Evolutionary conservation across 2,888 invertebrate genomes (phyloP), one percentile per base, ranked within the genome.

Genomic region (Entomobrya multifasciata): DNA sequence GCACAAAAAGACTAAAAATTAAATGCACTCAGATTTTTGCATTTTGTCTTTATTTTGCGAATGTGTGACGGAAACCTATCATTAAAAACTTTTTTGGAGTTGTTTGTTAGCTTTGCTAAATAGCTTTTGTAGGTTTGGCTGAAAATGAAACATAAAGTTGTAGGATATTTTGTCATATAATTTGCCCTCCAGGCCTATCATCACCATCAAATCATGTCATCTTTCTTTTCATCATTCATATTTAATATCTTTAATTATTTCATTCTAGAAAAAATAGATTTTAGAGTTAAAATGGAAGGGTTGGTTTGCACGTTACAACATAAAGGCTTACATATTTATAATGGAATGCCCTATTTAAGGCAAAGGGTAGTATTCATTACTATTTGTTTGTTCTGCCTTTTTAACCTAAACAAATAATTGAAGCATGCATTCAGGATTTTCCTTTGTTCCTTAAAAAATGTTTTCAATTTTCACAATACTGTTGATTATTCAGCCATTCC

Each of bases 51-150:
- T 25, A 27, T 57, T n/a, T n/a, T 60, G 13, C 17, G 49, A 49
- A 3, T 49, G 10, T 49, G 49, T 15, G 15, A 49, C 49, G 49
- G 67, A 67, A 67, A 67, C 36, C 67, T 67, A 36, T 67, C 20
- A 67, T 67, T 67, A 67, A 67, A 67, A 36, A 67, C 41, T 20
- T 41, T 67, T 67, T 36, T 30, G 44, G 17, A 25, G 41, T 17
- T 67, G 36, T 67, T 36, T 25, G 65, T 27, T 27, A 27, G n/a
- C 36, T 57, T 25, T 60, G 17, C n/a, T 36, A 67, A 36, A 17
- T 44, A n/a, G 44, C n/a, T 17, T n/a, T 25, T 17, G 67, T 17
- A 36, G 36, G 20, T n/a, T 41, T 41, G 36, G 60, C 49, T 49
- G n/a, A 49, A 11, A 4, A 27, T 60, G 11, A 60, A 60, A 17